Conservation (phyloP, 2,113 vertebrate species). For the Pluvianellus socialis region DNA sequence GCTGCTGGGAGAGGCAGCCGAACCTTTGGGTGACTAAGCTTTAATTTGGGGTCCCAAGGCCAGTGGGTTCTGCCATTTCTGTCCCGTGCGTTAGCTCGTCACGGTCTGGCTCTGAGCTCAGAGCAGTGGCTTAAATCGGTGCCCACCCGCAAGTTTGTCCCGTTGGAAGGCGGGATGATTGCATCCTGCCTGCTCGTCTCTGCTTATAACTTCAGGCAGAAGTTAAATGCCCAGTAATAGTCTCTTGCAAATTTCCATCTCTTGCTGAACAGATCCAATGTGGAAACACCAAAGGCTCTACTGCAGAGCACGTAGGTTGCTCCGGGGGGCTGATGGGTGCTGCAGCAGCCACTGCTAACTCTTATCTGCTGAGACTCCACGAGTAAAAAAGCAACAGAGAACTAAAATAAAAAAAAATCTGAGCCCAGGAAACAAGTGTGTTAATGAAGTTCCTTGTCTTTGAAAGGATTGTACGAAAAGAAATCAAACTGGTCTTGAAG, state of each 20-base stretch:
- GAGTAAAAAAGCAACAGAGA: background rate
- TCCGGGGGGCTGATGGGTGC: background rate
- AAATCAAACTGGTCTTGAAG: background rate
- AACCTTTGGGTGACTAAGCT: conserved; percentile 13
- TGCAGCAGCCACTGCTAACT: background rate
- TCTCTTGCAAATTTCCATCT: background rate
- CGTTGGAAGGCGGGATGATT: background rate
- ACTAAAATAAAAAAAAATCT: background rate
- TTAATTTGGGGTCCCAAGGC: background rate
- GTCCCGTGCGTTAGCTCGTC: background rate
- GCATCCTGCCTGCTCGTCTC: background rate
- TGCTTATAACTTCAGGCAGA: background rate
- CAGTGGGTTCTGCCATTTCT: background rate
- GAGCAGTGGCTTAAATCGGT: background rate
- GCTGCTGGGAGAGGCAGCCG: background rate
- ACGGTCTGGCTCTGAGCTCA: background rate
- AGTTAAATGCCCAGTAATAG: background rate
- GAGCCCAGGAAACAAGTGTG: background rate
- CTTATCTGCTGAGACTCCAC: accelerated
- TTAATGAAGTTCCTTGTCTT: background rate
- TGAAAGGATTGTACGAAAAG: background rate
- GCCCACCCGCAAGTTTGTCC: background rate
- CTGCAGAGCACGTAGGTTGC: accelerated
- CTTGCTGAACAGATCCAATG: too few relatives aligned
- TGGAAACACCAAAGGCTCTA: background rate